Base-by-base conservation (phyloP, 2,797 vertebrate genomes). In the Gallinago solitaria region DNA sequence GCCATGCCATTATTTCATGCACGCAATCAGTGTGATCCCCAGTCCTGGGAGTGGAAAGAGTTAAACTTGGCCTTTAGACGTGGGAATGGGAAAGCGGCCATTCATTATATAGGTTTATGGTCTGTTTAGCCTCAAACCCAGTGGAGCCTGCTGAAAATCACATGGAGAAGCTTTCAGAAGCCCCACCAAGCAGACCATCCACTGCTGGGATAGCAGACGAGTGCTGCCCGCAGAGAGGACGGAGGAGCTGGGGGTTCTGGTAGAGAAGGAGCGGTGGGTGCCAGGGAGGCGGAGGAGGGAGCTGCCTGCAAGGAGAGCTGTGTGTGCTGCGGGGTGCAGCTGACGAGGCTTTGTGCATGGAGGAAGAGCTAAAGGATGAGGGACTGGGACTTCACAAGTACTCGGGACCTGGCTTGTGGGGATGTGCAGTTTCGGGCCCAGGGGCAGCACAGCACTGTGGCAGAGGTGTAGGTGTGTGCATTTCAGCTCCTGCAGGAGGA, bases 131-230 rank as follows among this genome's bases (percentile, higher is more conserved):
- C 56, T 67, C 33, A 6, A 73, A 39, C 21, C 5, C 16, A 37
- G 61, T 2, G 13, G 41, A 53, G 9, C 10, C 35, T 61, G 35
- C 32, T 48, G 68, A 48, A 27, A 30, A 24, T 41, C 25, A 21
- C 23, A 5, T 10, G 25, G 54, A 61, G 48, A 27, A 85, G 27
- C 9, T 32, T 32, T 25, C 43, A 48, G 61, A 41, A 73, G 30
- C 7, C 41, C 54, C 11, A 11, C 24, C 8, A 3, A 13, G 17
- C 39, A 41, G 53, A 12, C 6, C 59, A 47, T 6, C 18, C 24
- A 19, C 11, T 0, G 2, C 32, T 13, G 54, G 53, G 41, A 21
- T 0, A 27, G 56, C 41, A 35, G 32, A 12, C 0, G 3, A 21
- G 20, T 11, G n/a, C 51, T 83, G 33, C 39, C 53, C 27, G 45